Percentiles rank a stretch among this genome's conserved stretches.
Conservation (phyloP, 2,888 invertebrate species). For the Ariolimax columbianus region DNA sequence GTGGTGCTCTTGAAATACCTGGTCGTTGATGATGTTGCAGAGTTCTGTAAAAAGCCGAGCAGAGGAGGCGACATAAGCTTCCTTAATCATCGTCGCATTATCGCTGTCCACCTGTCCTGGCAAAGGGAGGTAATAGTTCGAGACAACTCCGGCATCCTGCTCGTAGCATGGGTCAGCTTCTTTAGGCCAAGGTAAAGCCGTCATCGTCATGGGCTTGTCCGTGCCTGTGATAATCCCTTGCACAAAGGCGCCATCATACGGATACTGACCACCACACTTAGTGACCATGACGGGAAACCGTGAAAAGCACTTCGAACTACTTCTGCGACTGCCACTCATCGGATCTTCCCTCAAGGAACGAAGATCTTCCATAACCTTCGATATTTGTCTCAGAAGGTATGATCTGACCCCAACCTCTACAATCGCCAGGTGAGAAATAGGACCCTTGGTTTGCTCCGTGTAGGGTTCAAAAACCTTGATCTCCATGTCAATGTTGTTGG, state of each 20-base stretch:
- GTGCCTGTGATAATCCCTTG: conserved; percentile 54
- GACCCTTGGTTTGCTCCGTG: conserved; percentile 33
- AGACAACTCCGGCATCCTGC: conserved; percentile 34
- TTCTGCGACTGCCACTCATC: conserved; percentile 22
- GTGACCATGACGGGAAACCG: conserved; percentile 55
- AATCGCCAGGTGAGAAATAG: conserved; percentile 52
- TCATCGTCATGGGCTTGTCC: conserved; percentile 51
- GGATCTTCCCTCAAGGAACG: background rate
- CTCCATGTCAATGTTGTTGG: conserved; percentile 55
- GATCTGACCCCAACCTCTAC: conserved; percentile 50
- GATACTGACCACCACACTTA: conserved; percentile 59
- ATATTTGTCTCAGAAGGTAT: conserved; percentile 50
- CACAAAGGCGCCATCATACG: conserved; percentile 58
- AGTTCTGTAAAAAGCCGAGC: conserved; percentile 44
- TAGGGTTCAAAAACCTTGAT: conserved; percentile 54
- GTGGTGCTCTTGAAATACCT: conserved; percentile 46
- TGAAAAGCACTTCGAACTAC: conserved; percentile 45
- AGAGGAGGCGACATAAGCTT: conserved; percentile 44
- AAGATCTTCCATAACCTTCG: conserved; percentile 43
- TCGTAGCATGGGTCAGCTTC: conserved; percentile 56
- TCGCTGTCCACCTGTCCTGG: conserved; percentile 52
- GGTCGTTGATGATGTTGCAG: conserved; percentile 42
- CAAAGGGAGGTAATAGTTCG: conserved; percentile 58
- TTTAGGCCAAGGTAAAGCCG: conserved; percentile 57
- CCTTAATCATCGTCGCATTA: conserved; percentile 48